Evolutionary conservation across 2,113 vertebrate genomes (phyloP).

Genomic region (Callocephalon fimbriatum): DNA sequence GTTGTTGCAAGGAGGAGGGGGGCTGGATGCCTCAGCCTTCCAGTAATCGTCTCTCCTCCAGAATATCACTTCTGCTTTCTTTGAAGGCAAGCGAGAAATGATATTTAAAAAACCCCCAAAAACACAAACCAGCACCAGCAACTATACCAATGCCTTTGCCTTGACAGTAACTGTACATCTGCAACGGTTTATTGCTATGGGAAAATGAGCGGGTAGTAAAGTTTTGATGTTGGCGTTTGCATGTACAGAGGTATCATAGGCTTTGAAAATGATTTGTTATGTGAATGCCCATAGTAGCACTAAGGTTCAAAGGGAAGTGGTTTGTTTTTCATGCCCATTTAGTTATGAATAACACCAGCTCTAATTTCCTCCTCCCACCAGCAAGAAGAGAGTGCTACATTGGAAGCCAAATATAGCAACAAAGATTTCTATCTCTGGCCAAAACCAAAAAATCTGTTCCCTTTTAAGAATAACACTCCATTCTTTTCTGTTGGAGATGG

Average conservation of each 20-base stretch:
- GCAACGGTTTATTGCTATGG: conserved; percentile 61
- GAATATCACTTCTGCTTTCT: conserved; percentile 62
- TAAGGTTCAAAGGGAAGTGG: conserved; percentile 13
- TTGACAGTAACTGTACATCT: conserved; percentile 65
- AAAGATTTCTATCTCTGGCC: conserved; percentile 75
- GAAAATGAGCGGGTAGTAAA: conserved; percentile 51
- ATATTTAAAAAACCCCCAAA: neutral
- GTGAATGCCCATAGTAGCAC: conserved; percentile 45
- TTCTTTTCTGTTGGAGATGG: conserved; percentile 67
- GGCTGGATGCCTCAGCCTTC: conserved; percentile 47
- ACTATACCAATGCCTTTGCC: neutral
- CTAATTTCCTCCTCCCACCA: conserved; percentile 71
- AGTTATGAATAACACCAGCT: conserved; percentile 67
- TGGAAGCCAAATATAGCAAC: conserved; percentile 76
- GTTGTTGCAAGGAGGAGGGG: conserved; percentile 19
- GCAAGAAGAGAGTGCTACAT: conserved; percentile 31
- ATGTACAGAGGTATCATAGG: conserved; percentile 27
- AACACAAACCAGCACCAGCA: neutral
- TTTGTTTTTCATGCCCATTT: conserved; percentile 72
- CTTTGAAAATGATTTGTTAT: conserved; percentile 53
- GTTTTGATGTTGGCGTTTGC: conserved; percentile 39
- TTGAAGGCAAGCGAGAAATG: conserved; percentile 42
- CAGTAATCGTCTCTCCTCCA: conserved; percentile 50
- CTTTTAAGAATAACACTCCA: conserved; percentile 65
- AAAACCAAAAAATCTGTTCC: conserved; percentile 77